Conservation (phyloP, 92 coral and sea anemone species). For the Porites divaricata region DNA sequence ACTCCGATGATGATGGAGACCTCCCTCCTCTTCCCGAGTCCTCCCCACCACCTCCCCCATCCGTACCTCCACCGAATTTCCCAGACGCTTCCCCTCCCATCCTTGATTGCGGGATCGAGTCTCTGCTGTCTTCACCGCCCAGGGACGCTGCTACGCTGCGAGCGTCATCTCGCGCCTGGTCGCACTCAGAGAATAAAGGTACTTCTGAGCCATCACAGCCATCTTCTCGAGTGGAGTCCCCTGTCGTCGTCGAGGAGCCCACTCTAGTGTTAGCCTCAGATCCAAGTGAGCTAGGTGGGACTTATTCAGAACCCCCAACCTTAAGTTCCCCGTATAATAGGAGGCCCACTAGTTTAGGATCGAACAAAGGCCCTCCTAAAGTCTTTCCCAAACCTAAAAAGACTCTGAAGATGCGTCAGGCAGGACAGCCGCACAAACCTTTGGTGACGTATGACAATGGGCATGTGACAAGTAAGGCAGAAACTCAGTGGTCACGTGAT, state of each 20-base stretch:
- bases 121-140: constrained; percentile 78
- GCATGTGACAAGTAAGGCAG: background rate
- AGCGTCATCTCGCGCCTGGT: constrained; percentile 67
- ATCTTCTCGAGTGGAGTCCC: constrained; percentile 41
- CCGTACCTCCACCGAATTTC: constrained; percentile 79
- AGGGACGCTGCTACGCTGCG: constrained; percentile 77
- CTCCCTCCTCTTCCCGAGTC: constrained; percentile 77
- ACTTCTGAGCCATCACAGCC: constrained; percentile 26
- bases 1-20: constrained; percentile 49
- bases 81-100: constrained; percentile 58
- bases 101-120: constrained; percentile 58
- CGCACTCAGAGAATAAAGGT: constrained; percentile 45
- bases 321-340: background rate
- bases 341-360: constrained; percentile 4
- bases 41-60: constrained; percentile 85
- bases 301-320: constrained; percentile 7
- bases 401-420: constrained; percentile 44
- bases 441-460: constrained; percentile 14
- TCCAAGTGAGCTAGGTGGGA: constrained; percentile 50
- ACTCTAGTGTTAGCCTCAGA: constrained; percentile 50
- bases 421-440: constrained; percentile 27
- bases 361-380: constrained; percentile 70
- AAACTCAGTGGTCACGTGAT: constrained; percentile 43
- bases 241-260: constrained; percentile 45
- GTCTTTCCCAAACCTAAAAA: constrained; percentile 80